These are phyloP conservation scores for Xestia c-nigrum DNA, from an alignment of 2,888 invertebrate species.

Conservation along the genomic window DNA sequence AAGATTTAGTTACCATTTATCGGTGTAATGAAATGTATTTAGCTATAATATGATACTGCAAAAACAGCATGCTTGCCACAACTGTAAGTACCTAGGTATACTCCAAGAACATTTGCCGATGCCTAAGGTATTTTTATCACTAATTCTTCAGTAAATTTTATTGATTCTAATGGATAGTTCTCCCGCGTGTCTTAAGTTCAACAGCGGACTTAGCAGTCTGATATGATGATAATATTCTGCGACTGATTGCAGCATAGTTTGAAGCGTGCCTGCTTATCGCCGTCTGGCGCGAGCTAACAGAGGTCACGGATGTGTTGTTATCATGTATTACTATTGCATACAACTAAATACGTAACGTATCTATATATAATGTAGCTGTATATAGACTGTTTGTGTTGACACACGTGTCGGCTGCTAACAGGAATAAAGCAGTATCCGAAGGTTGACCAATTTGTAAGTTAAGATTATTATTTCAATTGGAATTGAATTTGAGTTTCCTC, in stretches of 20 bases:
- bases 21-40: background rate
- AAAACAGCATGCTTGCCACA: background rate
- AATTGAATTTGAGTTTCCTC: conserved; percentile 25
- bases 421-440: conserved; percentile 22
- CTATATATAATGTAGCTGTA: conserved; percentile 9
- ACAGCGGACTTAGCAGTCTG: background rate
- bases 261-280: conserved; percentile 55
- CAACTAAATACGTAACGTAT: conserved; percentile 27
- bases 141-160: background rate
- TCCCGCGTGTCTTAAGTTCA: background rate
- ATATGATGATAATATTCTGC: conserved; percentile 6
- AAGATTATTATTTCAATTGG: conserved; percentile 20
- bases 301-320: conserved; percentile 37
- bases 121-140: background rate
- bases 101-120: background rate
- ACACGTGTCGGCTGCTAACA: conserved; percentile 31
- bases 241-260: conserved; percentile 15
- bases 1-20: background rate
- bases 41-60: background rate
- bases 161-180: background rate
- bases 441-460: conserved; percentile 14
- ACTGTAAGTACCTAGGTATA: background rate
- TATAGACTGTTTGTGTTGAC: conserved; percentile 23
- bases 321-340: conserved; percentile 21
- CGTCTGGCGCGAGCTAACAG: conserved; percentile 44